phyloP scores from a whole-genome alignment of 2,113 vertebrate species.

The Enhydra lutris region DNA sequence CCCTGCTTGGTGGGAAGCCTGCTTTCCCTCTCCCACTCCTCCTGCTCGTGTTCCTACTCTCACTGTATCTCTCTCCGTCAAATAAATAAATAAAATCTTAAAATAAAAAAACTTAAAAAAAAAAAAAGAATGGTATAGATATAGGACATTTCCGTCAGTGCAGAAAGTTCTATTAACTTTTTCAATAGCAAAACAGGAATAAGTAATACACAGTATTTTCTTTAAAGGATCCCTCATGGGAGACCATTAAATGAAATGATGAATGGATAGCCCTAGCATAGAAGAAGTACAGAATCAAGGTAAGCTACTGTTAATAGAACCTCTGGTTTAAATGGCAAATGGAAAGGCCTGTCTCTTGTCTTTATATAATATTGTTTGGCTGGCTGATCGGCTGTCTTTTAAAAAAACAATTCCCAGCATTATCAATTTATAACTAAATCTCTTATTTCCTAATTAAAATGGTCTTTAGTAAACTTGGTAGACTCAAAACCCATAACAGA shows the following conservation, averaged over 20 bases:
- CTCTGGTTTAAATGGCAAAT: not conserved
- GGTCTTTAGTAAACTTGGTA: not conserved
- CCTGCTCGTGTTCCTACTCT: too few relatives aligned
- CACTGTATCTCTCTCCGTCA: too few relatives aligned
- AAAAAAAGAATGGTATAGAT: not conserved
- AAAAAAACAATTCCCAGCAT: not conserved
- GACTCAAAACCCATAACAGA: not conserved
- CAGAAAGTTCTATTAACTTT: not conserved
- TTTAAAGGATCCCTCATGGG: not conserved
- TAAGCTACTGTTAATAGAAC: not conserved
- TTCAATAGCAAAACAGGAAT: not conserved
- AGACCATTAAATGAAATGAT: not conserved
- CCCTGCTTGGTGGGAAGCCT: too few relatives aligned
- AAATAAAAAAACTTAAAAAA: too few relatives aligned
- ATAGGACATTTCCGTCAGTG: not conserved
- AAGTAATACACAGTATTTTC: not conserved
- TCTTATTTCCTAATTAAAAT: conserved; percentile 11
- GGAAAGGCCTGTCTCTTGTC: not conserved
- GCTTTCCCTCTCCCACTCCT: too few relatives aligned
- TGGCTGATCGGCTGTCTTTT: not conserved
- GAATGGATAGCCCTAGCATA: not conserved
- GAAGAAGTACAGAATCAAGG: not conserved
- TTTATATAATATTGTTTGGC: not conserved
- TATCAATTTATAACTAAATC: conserved; percentile 4
- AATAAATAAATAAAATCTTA: too few relatives aligned